Base-by-base conservation (phyloP, 2,797 vertebrate species). In the Squalus acanthias region DNA sequence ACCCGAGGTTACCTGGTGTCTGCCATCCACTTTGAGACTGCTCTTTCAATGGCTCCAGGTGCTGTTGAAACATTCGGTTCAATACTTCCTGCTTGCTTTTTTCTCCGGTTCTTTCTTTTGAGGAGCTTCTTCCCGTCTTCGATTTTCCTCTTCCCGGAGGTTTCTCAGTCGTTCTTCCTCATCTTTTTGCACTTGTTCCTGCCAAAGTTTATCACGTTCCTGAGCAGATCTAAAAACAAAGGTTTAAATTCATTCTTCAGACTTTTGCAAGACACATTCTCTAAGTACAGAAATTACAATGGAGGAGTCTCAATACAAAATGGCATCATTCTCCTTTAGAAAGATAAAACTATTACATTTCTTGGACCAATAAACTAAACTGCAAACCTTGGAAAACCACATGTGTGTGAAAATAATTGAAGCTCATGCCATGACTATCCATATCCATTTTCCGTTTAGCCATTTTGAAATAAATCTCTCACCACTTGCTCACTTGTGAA, bases 31-130 rank as follows among this genome's bases (percentile, higher is more conserved):
- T 97, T 15, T 98, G 98, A 57, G 97, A 96, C 72, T 97, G 97
- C 0, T 98, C 98, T 96, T 98, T 99, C 97, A 72, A 79, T 26
- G 96, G 96, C 17, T 99, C 99, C 0, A 98, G 97, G 1, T 98
- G 98, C 50, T 98, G 98, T 89, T 98, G 98, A 97, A 99, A 99
- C 97, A 99, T 98, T 96, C 99, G 98, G 97, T 97, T 98, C 85
- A 99, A 97, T 97, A 98, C 99, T 72, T 99, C 99, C 57, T 97
- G 97, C 0, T 97, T 98, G 96, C 97, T 97, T 96, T 97, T 98
- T 0, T 98, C 98, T 98, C 98, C 33, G 95, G 96, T 93, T 97
- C 98, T 96, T 96, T 98, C 97, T 96, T 99, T 95, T 97, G 98
- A 69, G 97, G 22, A 0, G 97, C 96, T 60, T 98, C 99, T 96